A percentile compares a stretch with the other conserved stretches of the same genome.
These are phyloP conservation scores for Drosophila fuyamai DNA, from an alignment of 1,140 invertebrate species.

Conservation along the genomic window DNA sequence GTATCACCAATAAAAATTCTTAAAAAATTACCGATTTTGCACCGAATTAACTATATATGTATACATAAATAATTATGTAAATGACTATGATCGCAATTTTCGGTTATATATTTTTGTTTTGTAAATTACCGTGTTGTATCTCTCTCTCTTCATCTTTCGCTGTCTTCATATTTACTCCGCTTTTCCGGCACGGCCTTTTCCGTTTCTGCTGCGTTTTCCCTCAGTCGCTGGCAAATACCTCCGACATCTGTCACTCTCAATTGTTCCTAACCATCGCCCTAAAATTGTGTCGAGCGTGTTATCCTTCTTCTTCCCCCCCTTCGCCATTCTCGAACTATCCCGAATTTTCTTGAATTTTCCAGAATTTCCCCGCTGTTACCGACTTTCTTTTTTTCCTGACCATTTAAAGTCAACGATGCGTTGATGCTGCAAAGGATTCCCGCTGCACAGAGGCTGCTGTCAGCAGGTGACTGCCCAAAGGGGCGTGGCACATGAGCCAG, in stretches of 20 bases:
- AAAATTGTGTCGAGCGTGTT: conserved; percentile 43
- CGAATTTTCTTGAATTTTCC: conserved; percentile 5
- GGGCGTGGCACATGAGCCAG: conserved; percentile 34
- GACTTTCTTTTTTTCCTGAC: conserved; percentile 11
- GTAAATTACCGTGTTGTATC: not conserved
- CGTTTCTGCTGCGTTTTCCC: conserved; percentile 14
- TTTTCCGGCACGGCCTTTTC: conserved; percentile 27
- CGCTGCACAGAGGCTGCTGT: conserved; percentile 25
- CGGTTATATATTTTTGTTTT: not conserved
- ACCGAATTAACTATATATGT: too few relatives aligned
- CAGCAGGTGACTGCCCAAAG: conserved; percentile 51
- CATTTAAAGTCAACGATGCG: conserved; percentile 48
- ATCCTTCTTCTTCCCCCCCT: conserved; percentile 19
- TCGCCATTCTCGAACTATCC: not conserved
- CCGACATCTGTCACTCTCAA: conserved; percentile 39
- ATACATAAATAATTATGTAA: too few relatives aligned
- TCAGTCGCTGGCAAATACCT: conserved; percentile 29
- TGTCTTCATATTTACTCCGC: conserved; percentile 13
- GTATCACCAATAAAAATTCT: too few relatives aligned
- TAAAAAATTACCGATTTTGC: too few relatives aligned
- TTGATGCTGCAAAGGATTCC: conserved; percentile 47
- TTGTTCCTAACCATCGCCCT: conserved; percentile 15
- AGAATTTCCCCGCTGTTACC: conserved; percentile 1
- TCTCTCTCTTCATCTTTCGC: not conserved
- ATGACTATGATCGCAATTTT: not conserved